A percentile compares a stretch with the other conserved stretches of the same genome.
Conservation (phyloP, 2,888 invertebrate species). For the Empis stercorea region DNA sequence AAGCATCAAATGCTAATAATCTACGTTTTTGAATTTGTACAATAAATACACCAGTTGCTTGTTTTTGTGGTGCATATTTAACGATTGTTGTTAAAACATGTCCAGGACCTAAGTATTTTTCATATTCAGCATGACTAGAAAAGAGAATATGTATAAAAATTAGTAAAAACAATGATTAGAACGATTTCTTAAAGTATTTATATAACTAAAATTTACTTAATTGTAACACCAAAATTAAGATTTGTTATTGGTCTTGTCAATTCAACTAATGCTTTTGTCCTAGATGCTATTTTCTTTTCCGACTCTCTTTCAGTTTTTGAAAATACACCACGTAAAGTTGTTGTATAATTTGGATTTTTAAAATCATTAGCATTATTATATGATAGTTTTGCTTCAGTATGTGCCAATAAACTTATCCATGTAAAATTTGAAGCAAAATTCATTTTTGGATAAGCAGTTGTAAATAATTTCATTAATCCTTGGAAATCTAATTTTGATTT, state of each 20-base stretch:
- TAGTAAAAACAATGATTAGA: too few relatives aligned
- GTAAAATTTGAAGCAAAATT: conserved; percentile 51
- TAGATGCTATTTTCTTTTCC: conserved; percentile 19
- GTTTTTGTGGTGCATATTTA: conserved; percentile 46
- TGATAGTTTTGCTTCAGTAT: conserved; percentile 56
- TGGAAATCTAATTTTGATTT: conserved; percentile 34
- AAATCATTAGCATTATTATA: conserved; percentile 52
- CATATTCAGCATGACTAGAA: too few relatives aligned
- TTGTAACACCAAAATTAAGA: conserved; percentile 47
- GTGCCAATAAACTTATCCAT: conserved; percentile 57
- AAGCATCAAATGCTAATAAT: conserved; percentile 53
- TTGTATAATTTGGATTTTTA: conserved; percentile 44
- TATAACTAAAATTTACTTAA: conserved; percentile 30
- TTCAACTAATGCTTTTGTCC: conserved; percentile 46
- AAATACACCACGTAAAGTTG: conserved; percentile 46
- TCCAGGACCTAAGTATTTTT: too few relatives aligned
- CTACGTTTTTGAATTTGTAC: conserved; percentile 52
- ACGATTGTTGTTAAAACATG: conserved; percentile 16
- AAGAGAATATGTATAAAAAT: too few relatives aligned
- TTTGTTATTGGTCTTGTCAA: conserved; percentile 52
- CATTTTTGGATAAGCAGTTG: conserved; percentile 62
- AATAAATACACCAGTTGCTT: conserved; percentile 43
- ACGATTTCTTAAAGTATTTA: too few relatives aligned
- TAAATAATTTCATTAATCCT: conserved; percentile 53
- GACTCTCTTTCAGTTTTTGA: conserved; percentile 35